Percentiles rank a stretch among this genome's conserved stretches.
phyloP scores from a whole-genome alignment of 35 echinoderm and acorn worm species.

The Ophioderma brevispina region DNA sequence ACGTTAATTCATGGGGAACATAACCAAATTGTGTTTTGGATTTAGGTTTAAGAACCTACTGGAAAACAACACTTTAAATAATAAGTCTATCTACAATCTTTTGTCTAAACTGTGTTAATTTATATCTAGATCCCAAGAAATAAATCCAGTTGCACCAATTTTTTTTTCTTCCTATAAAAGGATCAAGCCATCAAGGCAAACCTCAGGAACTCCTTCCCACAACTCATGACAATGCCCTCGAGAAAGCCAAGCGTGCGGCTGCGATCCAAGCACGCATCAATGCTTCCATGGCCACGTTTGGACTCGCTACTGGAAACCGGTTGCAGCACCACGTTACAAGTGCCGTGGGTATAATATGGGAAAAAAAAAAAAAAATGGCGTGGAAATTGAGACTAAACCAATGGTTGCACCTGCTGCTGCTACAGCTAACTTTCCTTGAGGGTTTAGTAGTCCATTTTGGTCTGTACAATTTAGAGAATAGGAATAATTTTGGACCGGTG shows the following conservation, averaged over 20 bases:
- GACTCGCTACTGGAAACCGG: slow-evolving; percentile 43
- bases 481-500: too few relatives aligned
- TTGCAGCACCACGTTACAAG: too few relatives aligned
- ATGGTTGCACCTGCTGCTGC: neutral
- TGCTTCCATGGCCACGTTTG: slow-evolving; percentile 77
- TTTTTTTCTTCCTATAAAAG: too few relatives aligned
- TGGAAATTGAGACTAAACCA: slow-evolving; percentile 12
- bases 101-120: too few relatives aligned
- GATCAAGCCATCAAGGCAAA: neutral
- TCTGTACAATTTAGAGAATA: too few relatives aligned
- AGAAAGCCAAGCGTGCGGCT: slow-evolving; percentile 86
- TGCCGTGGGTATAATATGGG: neutral
- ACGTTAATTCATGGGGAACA: too few relatives aligned
- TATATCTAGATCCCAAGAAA: too few relatives aligned
- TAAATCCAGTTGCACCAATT: too few relatives aligned
- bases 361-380: neutral
- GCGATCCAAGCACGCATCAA: slow-evolving; percentile 93
- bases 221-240: slow-evolving; percentile 74
- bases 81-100: too few relatives aligned
- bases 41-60: too few relatives aligned
- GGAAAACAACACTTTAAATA: too few relatives aligned
- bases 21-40: too few relatives aligned
- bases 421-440: neutral
- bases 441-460: neutral
- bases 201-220: slow-evolving; percentile 46